phyloP scores from a whole-genome alignment of 2,797 vertebrate genomes.

The Alcedo quadribrachys region DNA sequence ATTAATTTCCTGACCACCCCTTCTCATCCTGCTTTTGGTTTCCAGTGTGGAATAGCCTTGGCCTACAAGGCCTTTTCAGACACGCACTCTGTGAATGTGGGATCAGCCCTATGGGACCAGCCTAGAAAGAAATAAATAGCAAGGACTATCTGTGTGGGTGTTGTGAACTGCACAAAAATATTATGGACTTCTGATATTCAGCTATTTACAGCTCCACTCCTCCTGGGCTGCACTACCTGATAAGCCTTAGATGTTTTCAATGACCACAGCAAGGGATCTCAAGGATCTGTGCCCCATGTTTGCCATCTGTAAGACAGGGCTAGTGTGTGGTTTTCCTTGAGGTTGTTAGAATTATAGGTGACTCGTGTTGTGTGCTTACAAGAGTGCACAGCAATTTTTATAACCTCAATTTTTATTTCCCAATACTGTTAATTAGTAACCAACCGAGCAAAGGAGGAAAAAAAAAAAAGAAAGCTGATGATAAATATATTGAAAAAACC shows the following conservation, averaged over 20 bases:
- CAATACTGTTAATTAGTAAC: background rate
- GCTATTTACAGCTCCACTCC: background rate
- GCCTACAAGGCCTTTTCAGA: background rate
- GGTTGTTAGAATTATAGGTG: background rate
- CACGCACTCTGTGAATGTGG: background rate
- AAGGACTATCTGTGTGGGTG: background rate
- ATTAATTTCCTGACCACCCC: background rate
- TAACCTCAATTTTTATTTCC: background rate
- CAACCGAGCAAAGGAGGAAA: background rate
- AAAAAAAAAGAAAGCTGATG: background rate
- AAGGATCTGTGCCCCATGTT: background rate
- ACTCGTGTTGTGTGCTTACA: background rate
- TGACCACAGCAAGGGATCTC: background rate
- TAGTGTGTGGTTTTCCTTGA: background rate
- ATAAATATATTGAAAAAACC: background rate
- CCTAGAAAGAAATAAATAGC: background rate
- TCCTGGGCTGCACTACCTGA: background rate
- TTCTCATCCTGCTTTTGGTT: background rate
- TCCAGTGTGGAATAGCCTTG: background rate
- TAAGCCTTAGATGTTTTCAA: background rate
- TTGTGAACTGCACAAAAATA: background rate
- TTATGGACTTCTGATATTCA: accelerated
- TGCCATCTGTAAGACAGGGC: background rate
- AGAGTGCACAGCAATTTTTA: background rate
- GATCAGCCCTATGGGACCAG: background rate